These are phyloP conservation scores for Noctua comes DNA, from an alignment of 2,888 invertebrate species.

Conservation along the genomic window DNA sequence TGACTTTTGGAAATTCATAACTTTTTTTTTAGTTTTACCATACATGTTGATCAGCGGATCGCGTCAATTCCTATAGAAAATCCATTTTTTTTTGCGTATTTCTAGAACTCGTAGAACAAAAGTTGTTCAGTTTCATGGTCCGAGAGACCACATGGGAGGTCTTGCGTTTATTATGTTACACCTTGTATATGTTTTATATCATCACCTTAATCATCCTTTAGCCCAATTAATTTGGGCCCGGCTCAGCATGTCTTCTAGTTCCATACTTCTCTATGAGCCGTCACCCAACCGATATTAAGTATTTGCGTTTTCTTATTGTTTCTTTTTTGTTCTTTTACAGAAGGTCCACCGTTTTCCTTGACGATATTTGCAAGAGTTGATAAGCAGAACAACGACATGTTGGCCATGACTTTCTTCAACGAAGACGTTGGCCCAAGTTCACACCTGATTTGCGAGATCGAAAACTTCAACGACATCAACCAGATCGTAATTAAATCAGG, in stretches of 20 bases:
- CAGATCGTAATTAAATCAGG: constrained; percentile 64
- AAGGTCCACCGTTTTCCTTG: constrained; percentile 48
- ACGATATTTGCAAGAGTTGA: constrained; percentile 41
- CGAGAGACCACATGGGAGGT: too few species aligned
- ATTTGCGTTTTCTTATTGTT: background rate
- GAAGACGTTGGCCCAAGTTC: constrained; percentile 26
- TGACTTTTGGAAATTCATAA: too few species aligned
- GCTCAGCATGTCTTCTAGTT: background rate
- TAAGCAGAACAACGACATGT: background rate
- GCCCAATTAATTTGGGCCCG: background rate
- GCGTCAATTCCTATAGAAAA: too few species aligned
- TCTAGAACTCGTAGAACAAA: too few species aligned
- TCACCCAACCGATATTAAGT: background rate
- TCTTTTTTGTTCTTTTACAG: constrained; percentile 40
- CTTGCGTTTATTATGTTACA: too few species aligned
- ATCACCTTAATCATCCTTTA: background rate
- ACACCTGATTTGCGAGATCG: constrained; percentile 49
- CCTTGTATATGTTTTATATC: too few species aligned
- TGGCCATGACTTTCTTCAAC: constrained; percentile 54
- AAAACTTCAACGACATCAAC: constrained; percentile 54
- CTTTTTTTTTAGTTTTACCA: too few species aligned
- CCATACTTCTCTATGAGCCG: background rate
- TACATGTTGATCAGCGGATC: too few species aligned
- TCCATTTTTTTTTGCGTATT: too few species aligned
- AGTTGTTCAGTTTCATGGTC: too few species aligned